Evolutionary conservation across 2,888 invertebrate species (phyloP).

Genomic region (Drosophila austrosaltans): DNA sequence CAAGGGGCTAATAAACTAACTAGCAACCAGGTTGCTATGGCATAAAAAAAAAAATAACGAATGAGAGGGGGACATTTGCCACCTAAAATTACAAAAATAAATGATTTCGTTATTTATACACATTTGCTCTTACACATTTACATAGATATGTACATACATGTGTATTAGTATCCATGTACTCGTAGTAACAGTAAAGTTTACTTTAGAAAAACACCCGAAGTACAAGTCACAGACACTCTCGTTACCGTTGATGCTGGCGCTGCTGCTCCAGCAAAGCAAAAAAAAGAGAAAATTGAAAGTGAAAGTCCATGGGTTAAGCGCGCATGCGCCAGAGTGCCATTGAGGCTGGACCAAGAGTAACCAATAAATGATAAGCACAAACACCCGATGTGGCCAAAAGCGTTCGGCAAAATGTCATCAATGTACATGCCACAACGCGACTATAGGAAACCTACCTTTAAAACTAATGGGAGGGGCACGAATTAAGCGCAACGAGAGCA

Average conservation of each 20-base stretch:
- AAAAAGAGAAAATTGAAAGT: neutral
- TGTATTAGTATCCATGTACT: neutral
- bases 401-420: constrained; percentile 6
- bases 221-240: constrained; percentile 8
- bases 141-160: neutral
- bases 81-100: too few relatives aligned
- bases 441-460: neutral
- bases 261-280: neutral
- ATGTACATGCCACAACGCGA: constrained; percentile 7
- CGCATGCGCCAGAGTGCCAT: constrained; percentile 12
- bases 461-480: constrained; percentile 6
- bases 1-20: constrained; percentile 1
- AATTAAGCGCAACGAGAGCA: neutral
- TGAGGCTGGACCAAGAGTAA: constrained; percentile 4
- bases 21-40: constrained; percentile 6
- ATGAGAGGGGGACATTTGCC: neutral
- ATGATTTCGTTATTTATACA: too few relatives aligned
- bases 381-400: neutral
- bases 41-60: neutral
- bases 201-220: neutral
- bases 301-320: neutral
- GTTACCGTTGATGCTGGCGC: neutral
- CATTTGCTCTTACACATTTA: neutral
- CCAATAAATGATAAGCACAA: constrained; percentile 9
- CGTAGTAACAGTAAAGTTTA: neutral